Evolutionary conservation across 1,140 invertebrate species (phyloP), one percentile per base, ranked within the genome.

Genomic region (Mylabris phalerata): DNA sequence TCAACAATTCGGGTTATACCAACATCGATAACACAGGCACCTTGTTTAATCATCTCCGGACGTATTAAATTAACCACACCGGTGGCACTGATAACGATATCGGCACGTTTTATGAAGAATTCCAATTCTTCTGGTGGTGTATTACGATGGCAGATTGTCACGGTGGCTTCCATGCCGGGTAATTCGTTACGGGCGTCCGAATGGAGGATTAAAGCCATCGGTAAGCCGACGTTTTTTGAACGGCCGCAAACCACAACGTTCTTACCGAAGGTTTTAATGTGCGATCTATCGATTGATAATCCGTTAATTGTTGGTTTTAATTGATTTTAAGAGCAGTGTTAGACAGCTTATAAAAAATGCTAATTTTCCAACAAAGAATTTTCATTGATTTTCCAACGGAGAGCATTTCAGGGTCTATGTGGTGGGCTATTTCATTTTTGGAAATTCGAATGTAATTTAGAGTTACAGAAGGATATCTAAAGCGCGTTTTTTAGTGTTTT

Each of bases 161-260:
- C 90, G 1, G 91, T 94, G 42, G 90, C 88, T 74, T 92, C 88
- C 73, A 90, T 76, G 19, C 84, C 84, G 25, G 70, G 68, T 38
- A 67, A 54, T 59, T 70, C 70, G 50, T 73, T 69, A 44, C 60
- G 64, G 9, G 57, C 62, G 79, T 93, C 90, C 9, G 86, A 82
- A 69, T 90, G 87, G 42, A 93, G 68, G 55, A 92, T 75, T 73
- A 92, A 82, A 9, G 89, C 88, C 58, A 93, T 89, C 1, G 92
- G 92, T 72, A 93, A 79, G 1, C 92, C 90, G 42, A 95, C 91
- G 76, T 94, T 91, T 74, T 94, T 94, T 0, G 92, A 94, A 57
- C 92, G 77, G 4, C 92, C 92, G 67, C 90, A 84, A 0, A 95
- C 84, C 0, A 94, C 89, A n/a, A 89, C 89, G 73, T 91, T 91